Conservation (phyloP, 2,113 vertebrate species). For the Caranx melampygus region DNA sequence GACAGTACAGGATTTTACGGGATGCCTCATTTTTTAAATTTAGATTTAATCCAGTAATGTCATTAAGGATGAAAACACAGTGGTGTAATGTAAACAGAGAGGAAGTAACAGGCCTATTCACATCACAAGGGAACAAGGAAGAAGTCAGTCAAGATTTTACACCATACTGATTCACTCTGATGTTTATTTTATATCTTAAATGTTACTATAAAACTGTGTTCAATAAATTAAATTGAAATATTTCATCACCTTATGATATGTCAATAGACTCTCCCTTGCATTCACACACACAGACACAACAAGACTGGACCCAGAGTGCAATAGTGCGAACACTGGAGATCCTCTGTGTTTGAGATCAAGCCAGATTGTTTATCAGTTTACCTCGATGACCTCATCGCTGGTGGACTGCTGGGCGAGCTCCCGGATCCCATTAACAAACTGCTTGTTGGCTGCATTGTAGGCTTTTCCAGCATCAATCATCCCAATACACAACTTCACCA, state of each 20-base stretch:
- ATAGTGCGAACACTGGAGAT: not conserved
- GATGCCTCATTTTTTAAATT: not conserved
- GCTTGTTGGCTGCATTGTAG: slow-evolving; percentile 96
- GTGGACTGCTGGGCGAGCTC: slow-evolving; percentile 96
- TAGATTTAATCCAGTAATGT: slow-evolving; percentile 11
- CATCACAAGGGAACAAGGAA: not conserved
- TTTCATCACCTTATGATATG: not conserved
- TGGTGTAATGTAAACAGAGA: not conserved
- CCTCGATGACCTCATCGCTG: slow-evolving; percentile 94
- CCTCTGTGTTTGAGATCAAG: slow-evolving; percentile 5
- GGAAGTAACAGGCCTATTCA: not conserved
- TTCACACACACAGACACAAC: not conserved
- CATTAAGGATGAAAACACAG: not conserved
- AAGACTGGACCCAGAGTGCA: not conserved
- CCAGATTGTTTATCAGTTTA: slow-evolving; percentile 71
- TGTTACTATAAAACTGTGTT: not conserved
- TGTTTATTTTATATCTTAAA: not conserved
- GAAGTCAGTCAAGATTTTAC: not conserved
- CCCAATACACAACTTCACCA: slow-evolving; percentile 97
- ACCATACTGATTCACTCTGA: not conserved
- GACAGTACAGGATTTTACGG: slow-evolving; percentile 17
- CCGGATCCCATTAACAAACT: slow-evolving; percentile 95
- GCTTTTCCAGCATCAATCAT: slow-evolving; percentile 99
- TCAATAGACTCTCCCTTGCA: not conserved
- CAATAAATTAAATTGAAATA: not conserved